phyloP scores from a whole-genome alignment of 1,140 invertebrate species.

The Colletes gigas region DNA sequence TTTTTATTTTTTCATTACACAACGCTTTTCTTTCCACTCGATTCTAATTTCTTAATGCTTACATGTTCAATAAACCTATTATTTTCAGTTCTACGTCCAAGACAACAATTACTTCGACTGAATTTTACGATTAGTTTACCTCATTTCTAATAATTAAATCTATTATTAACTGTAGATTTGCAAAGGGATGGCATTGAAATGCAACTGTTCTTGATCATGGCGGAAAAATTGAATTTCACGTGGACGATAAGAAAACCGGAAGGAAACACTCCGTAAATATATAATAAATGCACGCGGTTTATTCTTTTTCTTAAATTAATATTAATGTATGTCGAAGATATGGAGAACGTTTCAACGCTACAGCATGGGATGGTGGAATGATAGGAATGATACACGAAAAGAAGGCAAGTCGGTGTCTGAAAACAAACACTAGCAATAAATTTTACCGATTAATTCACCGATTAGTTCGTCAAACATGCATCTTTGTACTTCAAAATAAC shows the following conservation, averaged over 20 bases:
- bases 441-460: no score
- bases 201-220: conserved; percentile 65
- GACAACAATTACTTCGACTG: no score
- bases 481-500: no score
- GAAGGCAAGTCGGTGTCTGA: conserved; percentile 22
- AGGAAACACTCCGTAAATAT: conserved; percentile 55
- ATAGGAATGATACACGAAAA: conserved; percentile 51
- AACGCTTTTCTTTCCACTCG: no score
- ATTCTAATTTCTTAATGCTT: no score
- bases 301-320: neutral
- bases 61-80: no score
- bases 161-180: conserved; percentile 30
- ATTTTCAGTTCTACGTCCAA: no score
- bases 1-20: no score
- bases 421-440: neutral
- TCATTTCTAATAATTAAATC: no score
- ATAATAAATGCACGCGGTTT: neutral
- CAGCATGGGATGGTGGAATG: conserved; percentile 68
- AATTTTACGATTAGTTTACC: neutral
- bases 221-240: conserved; percentile 70
- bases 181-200: conserved; percentile 70
- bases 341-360: conserved; percentile 63
- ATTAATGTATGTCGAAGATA: conserved; percentile 52
- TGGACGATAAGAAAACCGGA: conserved; percentile 65
- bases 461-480: no score